Evolutionary conservation across 2,888 invertebrate genomes (phyloP), one percentile per base, ranked within the genome.

Genomic region (Agriopis marginaria): DNA sequence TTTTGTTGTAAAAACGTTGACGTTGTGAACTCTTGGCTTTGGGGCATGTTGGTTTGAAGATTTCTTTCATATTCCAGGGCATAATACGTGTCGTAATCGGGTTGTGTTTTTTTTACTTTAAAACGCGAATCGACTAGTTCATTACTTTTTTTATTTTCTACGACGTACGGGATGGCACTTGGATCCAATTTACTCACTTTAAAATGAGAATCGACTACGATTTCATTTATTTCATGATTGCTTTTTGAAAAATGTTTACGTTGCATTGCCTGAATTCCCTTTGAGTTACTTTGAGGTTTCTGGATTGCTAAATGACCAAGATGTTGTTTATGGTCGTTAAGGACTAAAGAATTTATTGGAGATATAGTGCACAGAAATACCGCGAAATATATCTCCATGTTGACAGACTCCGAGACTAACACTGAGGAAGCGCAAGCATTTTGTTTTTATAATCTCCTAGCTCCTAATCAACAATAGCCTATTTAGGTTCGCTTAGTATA

Each of bases 191-290:
- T 88, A 63, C 76, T 74, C 0, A 86, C 73, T 74, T 79, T 84
- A 63, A 88, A 89, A 62, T 88, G 86, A 0, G 86, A 80, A 64
- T 88, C 85, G 1, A 87, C 76, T 0, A 82, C 77, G 39, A 81
- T 82, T 40, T 87, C 85, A 39, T 82, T 68, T 63, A 80, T 81
- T 39, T 76, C 76, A 64, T 75, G 80, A 32, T 77, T 78, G 17
- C 77, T 72, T 6, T 79, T 78, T 8, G 79, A 73, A 70, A 82
- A 85, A 62, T 82, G 82, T 70, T 79, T 86, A 58, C 82, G 85
- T 49, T 82, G 81, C 11, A 79, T 65, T 6, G 72, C 74, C 5
- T 75, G 80, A 11, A 78, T 65, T 32, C 76, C 66, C 50, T 75
- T 83, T 0, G 81, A 66, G 66, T 78, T 83, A 5, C 77, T 59